A percentile compares a stretch with the other conserved stretches of the same genome.
phyloP scores from a whole-genome alignment of 2,113 vertebrate genomes.

The Paraplagusia blochii region DNA sequence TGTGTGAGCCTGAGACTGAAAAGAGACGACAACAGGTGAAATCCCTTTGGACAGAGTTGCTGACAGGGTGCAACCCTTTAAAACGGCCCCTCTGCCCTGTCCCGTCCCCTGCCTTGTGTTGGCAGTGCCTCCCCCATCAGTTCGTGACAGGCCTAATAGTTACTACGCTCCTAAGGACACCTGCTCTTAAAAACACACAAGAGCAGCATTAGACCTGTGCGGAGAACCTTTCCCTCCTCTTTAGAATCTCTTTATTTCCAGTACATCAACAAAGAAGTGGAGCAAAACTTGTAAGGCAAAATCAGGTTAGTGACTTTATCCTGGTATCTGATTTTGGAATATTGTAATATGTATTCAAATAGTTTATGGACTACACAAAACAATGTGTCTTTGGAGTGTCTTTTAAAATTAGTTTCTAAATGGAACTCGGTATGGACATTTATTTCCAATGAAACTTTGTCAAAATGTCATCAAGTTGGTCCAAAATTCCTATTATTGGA shows the following conservation, averaged over 20 bases:
- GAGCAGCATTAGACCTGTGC: conserved; percentile 37
- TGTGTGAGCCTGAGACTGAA: conserved; percentile 72
- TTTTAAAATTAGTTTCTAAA: background rate
- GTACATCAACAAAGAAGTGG: background rate
- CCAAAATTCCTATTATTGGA: too few species aligned
- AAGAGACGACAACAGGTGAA: conserved; percentile 70
- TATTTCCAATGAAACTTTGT: too few species aligned
- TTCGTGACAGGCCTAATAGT: conserved; percentile 20
- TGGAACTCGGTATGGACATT: too few species aligned
- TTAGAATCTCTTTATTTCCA: background rate
- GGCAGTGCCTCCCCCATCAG: conserved; percentile 23
- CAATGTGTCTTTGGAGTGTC: conserved; percentile 15
- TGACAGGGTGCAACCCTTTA: conserved; percentile 77
- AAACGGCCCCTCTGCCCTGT: conserved; percentile 58
- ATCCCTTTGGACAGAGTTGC: conserved; percentile 82
- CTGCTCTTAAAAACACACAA: conserved; percentile 34
- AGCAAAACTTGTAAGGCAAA: background rate
- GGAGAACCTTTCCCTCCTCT: conserved; percentile 16
- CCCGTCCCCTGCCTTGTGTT: conserved; percentile 40
- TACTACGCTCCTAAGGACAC: conserved; percentile 48
- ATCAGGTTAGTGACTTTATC: conserved; percentile 51
- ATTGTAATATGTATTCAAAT: too few species aligned
- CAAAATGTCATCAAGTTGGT: too few species aligned
- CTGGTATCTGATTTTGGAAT: too few species aligned
- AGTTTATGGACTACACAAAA: too few species aligned